A percentile compares a stretch with the other conserved stretches of the same genome.
phyloP scores from a whole-genome alignment of 30 jellyfish, hydroid and myxozoan genomes.

The Mastigias papua region DNA sequence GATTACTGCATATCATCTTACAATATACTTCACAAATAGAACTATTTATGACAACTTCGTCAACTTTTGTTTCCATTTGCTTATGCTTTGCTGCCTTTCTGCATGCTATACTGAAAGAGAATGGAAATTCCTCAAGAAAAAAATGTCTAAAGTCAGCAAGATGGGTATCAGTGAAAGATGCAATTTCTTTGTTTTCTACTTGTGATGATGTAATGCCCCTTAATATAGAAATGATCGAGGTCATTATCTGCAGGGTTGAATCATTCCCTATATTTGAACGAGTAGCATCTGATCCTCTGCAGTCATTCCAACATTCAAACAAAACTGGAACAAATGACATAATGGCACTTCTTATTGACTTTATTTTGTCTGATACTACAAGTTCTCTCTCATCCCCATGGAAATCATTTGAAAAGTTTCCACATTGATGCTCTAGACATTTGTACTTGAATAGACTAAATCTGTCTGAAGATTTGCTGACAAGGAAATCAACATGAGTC shows the following conservation, averaged over 20 bases:
- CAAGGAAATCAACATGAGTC: background rate
- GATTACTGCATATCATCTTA: slow-evolving; percentile 7
- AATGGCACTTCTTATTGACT: slow-evolving; percentile 7
- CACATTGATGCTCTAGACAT: background rate
- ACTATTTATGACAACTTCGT: background rate
- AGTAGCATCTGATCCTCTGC: slow-evolving; percentile 55
- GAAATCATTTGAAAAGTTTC: background rate
- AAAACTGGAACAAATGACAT: slow-evolving; percentile 66
- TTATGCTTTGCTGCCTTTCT: slow-evolving; percentile 6
- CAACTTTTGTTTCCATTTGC: background rate
- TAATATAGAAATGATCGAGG: slow-evolving; percentile 16
- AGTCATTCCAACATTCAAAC: slow-evolving; percentile 83
- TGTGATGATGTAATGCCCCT: slow-evolving; percentile 1
- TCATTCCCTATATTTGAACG: slow-evolving; percentile 39
- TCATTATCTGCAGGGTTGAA: slow-evolving; percentile 20
- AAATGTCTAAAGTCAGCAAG: slow-evolving; percentile 17
- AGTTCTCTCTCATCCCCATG: background rate
- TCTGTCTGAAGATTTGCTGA: background rate
- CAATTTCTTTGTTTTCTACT: background rate
- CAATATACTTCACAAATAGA: slow-evolving; percentile 42
- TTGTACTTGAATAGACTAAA: slow-evolving; percentile 13
- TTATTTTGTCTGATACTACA: background rate
- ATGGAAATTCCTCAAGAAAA: slow-evolving; percentile 46
- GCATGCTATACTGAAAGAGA: background rate
- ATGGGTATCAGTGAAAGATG: background rate